phyloP scores from a whole-genome alignment of 2,113 vertebrate genomes.

The Pollachius pollachius region DNA sequence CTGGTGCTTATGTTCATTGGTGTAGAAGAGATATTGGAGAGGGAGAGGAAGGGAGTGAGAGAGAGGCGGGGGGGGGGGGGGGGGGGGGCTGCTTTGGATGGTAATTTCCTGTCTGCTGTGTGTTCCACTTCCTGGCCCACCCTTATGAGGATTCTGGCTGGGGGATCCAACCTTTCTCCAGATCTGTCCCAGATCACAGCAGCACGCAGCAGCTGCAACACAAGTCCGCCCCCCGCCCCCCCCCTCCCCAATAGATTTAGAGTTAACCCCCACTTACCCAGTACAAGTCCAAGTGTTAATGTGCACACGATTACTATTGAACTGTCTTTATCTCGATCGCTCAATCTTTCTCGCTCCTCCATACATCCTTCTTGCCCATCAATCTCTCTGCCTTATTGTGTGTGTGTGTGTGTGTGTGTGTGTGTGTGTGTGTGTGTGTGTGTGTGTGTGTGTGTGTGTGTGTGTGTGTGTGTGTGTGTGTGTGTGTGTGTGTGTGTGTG shows the following conservation, averaged over 20 bases:
- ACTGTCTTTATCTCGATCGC: background rate
- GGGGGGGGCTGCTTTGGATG: conserved; percentile 46
- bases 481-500: too few relatives aligned
- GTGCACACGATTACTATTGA: too few relatives aligned
- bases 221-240: conserved; percentile 8
- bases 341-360: conserved; percentile 7
- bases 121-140: conserved; percentile 53
- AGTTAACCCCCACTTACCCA: too few relatives aligned
- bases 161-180: conserved; percentile 51
- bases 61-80: background rate
- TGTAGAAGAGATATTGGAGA: too few relatives aligned
- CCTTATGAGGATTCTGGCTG: conserved; percentile 58
- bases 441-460: background rate
- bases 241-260: background rate
- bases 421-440: background rate
- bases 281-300: too few relatives aligned
- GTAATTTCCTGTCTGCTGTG: conserved; percentile 61
- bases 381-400: background rate
- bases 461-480: background rate
- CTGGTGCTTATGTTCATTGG: too few relatives aligned
- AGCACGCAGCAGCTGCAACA: conserved; percentile 54
- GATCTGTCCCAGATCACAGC: conserved; percentile 57
- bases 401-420: background rate
- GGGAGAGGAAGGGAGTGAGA: too few relatives aligned
- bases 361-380: conserved; percentile 21